Conservation (phyloP, 2,113 vertebrate species). For the Psittacula cyanocephala region DNA sequence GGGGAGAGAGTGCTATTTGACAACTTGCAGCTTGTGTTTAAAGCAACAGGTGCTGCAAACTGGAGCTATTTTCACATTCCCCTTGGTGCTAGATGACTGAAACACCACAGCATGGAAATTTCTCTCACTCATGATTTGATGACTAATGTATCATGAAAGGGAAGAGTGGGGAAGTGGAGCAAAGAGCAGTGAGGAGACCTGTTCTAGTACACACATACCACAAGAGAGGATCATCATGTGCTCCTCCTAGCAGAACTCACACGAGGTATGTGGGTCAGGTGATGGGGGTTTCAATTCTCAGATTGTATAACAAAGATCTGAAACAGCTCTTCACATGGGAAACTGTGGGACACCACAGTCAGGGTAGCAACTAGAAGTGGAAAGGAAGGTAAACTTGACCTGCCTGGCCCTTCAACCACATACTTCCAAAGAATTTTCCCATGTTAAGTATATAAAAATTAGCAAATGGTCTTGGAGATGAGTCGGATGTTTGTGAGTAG, state of each 20-base stretch:
- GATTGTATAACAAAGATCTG: neutral
- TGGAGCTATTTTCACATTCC: neutral
- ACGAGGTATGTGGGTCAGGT: constrained; percentile 3
- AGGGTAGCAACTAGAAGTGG: neutral
- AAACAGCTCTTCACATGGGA: neutral
- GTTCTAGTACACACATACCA: neutral
- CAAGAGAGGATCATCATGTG: neutral
- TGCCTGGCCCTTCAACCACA: neutral
- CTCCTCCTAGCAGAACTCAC: neutral
- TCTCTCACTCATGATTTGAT: neutral
- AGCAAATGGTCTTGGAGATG: neutral
- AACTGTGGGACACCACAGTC: neutral
- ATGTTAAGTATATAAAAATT: neutral
- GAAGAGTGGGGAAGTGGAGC: neutral
- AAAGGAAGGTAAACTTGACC: neutral
- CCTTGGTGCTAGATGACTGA: neutral
- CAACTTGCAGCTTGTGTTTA: neutral
- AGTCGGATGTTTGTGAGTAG: neutral
- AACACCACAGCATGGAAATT: neutral
- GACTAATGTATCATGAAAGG: neutral
- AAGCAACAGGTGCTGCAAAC: constrained; percentile 23
- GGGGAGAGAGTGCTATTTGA: neutral
- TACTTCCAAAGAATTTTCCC: neutral
- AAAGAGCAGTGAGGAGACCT: neutral
- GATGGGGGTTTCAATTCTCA: constrained; percentile 1